Base-by-base conservation (phyloP, 2,888 invertebrate genomes). In the Artemia sinica region DNA sequence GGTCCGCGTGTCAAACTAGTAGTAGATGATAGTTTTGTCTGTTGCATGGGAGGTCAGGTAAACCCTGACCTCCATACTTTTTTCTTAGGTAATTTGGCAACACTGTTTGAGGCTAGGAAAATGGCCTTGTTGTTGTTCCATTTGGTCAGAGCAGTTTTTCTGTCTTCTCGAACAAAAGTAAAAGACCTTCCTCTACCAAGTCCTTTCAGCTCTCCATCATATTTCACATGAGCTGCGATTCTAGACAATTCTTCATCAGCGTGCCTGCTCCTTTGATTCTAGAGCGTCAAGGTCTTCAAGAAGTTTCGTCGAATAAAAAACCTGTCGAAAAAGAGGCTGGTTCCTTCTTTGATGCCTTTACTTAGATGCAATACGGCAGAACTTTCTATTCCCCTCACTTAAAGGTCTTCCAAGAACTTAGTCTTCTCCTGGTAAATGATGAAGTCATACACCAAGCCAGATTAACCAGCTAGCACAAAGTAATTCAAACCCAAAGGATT, bases 61-160 rank as follows among this genome's bases (percentile, higher is more conserved):
- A 18, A 18, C 18, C 18, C 18, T 18, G 18, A 18, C 18, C 18
- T 18, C 18, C 18, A 18, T 18, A 18, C 18, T 18, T 18, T 18
- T 18, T 18, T 18, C 18, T 18, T 18, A 18, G 18, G 18, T 18
- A 18, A 18, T 18, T 18, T 18, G 18, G 18, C 18, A 18, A 18
- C 18, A 18, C 18, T 18, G 18, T 18, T 18, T 18, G 18, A 18
- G 18, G 18, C 18, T 18, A 18, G 18, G 49, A 52, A 28, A 50
- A 71, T 52, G 49, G 69, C 28, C 50, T 66, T 67, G 67, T 71
- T 71, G 50, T 71, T 70, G 49, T 50, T 70, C 68, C 71, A 71
- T 69, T 71, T 67, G 10, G 71, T 66, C 14, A 71, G 49, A 5
- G 52, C 52, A 18, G 66, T n/a, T 50, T 67, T 66, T 49, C 48